Base-by-base conservation (phyloP, 2,888 invertebrate genomes). In the Magallana nippona region DNA sequence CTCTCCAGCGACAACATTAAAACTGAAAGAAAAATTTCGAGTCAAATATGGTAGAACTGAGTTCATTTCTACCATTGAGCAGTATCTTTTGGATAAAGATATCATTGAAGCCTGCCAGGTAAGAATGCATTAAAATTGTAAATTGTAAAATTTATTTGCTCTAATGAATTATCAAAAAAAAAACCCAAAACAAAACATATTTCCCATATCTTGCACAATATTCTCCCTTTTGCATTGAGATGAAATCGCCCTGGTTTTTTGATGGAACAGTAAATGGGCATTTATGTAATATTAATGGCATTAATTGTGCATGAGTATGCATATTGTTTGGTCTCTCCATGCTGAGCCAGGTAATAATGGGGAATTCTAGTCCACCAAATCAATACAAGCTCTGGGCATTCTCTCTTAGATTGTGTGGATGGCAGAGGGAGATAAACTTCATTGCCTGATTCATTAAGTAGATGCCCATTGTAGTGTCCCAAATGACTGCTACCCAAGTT, bases 61-160 rank as follows among this genome's bases (percentile, higher is more conserved):
- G 93, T 97, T 98, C 91, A 98, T 98, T 98, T 97, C 97, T 89
- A 96, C 97, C 86, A 96, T 98, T 92, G 97, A 97, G 95, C 97
- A 98, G 94, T 98, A 97, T 94, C 97, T 98, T 93, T 98, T 98
- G 98, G 98, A 98, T 95, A 97, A 97, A 92, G 97, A 98, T 94
- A 96, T 98, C 90, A 97, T 98, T 87, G 97, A 98, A 93, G 96
- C 97, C 90, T 98, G 98, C 95, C 96, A 96, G 94, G 96, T 96
- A 55, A 22, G 44, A 8, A 44, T 44, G 44, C 44, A 44, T 44
- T 44, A 44, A 8, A 44, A 44, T 44, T 44, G 44, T 44, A 44
- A 5, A 3, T 8, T 44, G 8, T 32, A 44, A 44, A 44, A 44
- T 8, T 44, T 44, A 44, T 44, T 32, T 32, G 32, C 44, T 44